Evolutionary conservation across 2,797 vertebrate genomes (phyloP).

Genomic region (Chloroceryle inda): DNA sequence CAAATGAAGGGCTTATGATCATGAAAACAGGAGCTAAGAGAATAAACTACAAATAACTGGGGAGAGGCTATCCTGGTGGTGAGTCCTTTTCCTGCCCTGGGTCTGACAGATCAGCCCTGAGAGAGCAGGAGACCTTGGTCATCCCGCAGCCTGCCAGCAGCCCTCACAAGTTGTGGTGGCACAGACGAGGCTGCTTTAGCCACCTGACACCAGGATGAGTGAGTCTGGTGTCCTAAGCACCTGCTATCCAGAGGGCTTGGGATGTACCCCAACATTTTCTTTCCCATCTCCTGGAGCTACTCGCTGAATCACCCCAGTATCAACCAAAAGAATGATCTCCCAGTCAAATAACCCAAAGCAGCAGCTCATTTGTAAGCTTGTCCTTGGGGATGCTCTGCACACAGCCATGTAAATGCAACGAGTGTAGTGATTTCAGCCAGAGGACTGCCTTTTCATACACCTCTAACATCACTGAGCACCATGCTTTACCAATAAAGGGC

Average conservation of each 20-base stretch:
- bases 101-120: neutral
- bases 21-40: neutral
- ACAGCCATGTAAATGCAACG: neutral
- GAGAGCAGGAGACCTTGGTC: neutral
- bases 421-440: neutral
- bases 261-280: neutral
- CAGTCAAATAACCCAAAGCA: neutral
- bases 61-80: neutral
- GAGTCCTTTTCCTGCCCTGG: neutral
- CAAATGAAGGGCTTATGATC: neutral
- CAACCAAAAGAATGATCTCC: neutral
- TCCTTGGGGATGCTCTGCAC: conserved; percentile 32
- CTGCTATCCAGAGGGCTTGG: neutral
- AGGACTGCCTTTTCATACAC: neutral
- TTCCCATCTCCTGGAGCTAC: neutral
- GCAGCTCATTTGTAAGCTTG: neutral
- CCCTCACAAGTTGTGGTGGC: neutral
- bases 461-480: neutral
- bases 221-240: neutral
- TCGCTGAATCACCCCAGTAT: neutral
- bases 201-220: neutral
- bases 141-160: neutral
- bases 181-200: neutral
- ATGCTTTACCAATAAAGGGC: conserved; percentile 38
- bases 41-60: neutral